These are phyloP conservation scores for Sardinella longiceps DNA, from an alignment of 2,797 vertebrate genomes.

Conservation along the genomic window DNA sequence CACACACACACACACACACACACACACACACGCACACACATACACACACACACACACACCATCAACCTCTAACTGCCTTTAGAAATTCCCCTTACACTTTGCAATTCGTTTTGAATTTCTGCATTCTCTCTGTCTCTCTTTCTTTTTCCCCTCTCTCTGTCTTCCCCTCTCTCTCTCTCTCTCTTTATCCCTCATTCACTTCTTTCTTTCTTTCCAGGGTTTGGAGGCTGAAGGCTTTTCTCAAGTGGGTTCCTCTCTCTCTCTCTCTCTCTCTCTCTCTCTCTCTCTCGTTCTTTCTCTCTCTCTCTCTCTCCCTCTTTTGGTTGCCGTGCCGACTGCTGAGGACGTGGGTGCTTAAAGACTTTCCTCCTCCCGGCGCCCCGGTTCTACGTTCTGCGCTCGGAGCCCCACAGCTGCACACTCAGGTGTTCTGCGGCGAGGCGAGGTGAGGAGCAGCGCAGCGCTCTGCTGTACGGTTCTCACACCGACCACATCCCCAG, in stretches of 20 bases:
- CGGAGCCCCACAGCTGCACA: not conserved
- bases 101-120: not conserved
- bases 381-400: not conserved
- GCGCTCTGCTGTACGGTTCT: not conserved
- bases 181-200: not conserved
- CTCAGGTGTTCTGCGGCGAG: conserved; percentile 19
- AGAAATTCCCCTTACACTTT: not conserved
- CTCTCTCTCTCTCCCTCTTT: not conserved
- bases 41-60: not conserved
- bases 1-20: not conserved
- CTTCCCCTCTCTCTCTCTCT: not conserved
- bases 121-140: not conserved
- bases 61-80: not conserved
- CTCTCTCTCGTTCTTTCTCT: not conserved
- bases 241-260: not conserved
- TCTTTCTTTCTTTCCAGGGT: not conserved
- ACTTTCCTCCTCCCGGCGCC: not conserved
- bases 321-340: not conserved
- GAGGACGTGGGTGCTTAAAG: not conserved
- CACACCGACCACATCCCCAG: not conserved
- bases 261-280: not conserved
- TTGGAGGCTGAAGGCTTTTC: not conserved
- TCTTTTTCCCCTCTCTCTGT: not conserved
- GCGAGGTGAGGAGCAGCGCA: not conserved
- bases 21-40: not conserved